phyloP scores from a whole-genome alignment of 2,797 vertebrate species.

The Pseudochirops corinnae region DNA sequence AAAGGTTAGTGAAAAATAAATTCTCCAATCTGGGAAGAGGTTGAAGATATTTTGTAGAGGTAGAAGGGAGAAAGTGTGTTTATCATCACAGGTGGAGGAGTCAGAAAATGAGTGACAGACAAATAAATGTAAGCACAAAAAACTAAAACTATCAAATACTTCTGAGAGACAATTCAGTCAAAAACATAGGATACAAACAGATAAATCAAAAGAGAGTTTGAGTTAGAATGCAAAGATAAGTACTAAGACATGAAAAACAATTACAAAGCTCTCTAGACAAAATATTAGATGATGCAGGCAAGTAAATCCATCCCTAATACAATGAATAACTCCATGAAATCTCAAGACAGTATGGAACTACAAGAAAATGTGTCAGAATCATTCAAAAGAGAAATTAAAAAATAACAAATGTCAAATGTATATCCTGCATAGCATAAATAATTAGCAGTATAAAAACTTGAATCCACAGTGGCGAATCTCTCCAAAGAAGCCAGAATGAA shows the following conservation, averaged over 20 bases:
- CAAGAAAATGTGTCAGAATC: neutral
- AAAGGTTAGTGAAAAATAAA: neutral
- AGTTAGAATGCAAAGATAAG: neutral
- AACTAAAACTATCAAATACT: neutral
- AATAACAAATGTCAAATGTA: neutral
- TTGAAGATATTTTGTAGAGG: neutral
- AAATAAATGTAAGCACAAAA: neutral
- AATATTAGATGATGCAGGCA: neutral
- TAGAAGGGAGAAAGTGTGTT: neutral
- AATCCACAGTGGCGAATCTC: neutral
- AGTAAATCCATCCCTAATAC: neutral
- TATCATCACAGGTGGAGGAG: neutral
- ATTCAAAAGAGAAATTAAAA: neutral
- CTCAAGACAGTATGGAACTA: neutral
- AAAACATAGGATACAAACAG: neutral
- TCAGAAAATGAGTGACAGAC: neutral
- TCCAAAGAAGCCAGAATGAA: neutral
- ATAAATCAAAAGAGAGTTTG: neutral
- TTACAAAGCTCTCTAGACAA: neutral
- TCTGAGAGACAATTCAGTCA: neutral
- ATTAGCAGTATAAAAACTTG: neutral
- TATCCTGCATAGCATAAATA: neutral
- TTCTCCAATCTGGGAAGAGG: neutral
- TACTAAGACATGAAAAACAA: neutral
- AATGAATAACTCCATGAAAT: neutral